Evolutionary conservation across 2,888 invertebrate species (phyloP).

Genomic region (Cryptosula pallasiana): DNA sequence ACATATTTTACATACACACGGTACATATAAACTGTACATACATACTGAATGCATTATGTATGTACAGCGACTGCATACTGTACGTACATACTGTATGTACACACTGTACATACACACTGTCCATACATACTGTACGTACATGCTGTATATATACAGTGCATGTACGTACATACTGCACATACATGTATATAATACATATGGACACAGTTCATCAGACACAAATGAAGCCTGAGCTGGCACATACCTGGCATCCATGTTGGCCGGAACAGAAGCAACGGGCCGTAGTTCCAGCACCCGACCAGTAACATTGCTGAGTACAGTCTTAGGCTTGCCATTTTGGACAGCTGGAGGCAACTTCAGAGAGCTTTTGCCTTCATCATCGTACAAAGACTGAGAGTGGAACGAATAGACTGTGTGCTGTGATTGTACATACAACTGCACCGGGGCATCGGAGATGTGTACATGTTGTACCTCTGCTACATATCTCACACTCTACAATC

Average conservation of each 20-base stretch:
- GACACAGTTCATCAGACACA: no score
- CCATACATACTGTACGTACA: no score
- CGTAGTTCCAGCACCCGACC: conserved; percentile 8
- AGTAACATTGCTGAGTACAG: neutral
- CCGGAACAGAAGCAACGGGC: neutral
- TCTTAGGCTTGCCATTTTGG: neutral
- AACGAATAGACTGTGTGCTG: conserved; percentile 18
- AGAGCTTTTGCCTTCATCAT: neutral
- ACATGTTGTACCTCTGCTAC: conserved; percentile 15
- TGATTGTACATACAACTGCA: neutral
- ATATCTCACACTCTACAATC: no score
- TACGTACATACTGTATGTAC: no score
- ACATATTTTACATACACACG: neutral
- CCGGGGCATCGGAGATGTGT: neutral
- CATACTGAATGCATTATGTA: no score
- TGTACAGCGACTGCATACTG: no score
- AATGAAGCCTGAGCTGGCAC: no score
- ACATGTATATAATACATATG: no score
- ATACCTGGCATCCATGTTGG: conserved; percentile 18
- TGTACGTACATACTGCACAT: no score
- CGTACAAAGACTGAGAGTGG: neutral
- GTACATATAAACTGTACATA: no score
- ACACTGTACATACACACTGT: no score
- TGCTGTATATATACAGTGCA: no score
- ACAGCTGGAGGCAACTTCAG: neutral